Conservation (phyloP, 2,113 vertebrate genomes). For the Albula goreensis region DNA sequence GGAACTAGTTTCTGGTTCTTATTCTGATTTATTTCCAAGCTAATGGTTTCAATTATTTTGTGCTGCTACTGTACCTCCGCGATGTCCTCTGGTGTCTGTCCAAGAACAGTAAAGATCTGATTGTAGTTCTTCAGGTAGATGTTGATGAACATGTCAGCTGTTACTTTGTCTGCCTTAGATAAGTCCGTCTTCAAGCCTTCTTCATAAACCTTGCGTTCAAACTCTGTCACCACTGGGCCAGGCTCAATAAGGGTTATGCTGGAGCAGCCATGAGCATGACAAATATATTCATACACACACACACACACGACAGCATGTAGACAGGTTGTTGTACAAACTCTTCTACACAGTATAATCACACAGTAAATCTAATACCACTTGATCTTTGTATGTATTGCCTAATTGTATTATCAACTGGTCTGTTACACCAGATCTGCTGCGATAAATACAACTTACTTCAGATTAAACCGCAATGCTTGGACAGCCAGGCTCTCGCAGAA, state of each 20-base stretch:
- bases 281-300: neutral
- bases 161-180: conserved; percentile 74
- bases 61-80: conserved; percentile 71
- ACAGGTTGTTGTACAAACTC: too few relatives aligned
- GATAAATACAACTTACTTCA: conserved; percentile 73
- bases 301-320: neutral
- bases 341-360: too few relatives aligned
- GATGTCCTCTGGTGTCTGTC: conserved; percentile 78
- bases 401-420: too few relatives aligned
- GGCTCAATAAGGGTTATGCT: conserved; percentile 81
- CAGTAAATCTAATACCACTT: too few relatives aligned
- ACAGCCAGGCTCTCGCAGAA: conserved; percentile 85
- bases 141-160: conserved; percentile 81
- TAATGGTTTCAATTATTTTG: neutral
- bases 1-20: neutral
- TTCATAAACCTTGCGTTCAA: conserved; percentile 81
- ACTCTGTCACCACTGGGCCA: conserved; percentile 78
- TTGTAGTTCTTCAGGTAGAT: conserved; percentile 81
- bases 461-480: conserved; percentile 80
- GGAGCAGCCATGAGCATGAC: neutral
- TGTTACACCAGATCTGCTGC: neutral
- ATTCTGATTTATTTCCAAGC: too few relatives aligned
- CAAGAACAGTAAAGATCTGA: conserved; percentile 78
- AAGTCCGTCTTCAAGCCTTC: conserved; percentile 81
- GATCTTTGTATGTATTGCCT: too few relatives aligned